Percentiles rank a stretch among this genome's conserved stretches.
Evolutionary conservation across 53 echinoderm and acorn worm species (phyloP).

Genomic region (Luidia sarsii): DNA sequence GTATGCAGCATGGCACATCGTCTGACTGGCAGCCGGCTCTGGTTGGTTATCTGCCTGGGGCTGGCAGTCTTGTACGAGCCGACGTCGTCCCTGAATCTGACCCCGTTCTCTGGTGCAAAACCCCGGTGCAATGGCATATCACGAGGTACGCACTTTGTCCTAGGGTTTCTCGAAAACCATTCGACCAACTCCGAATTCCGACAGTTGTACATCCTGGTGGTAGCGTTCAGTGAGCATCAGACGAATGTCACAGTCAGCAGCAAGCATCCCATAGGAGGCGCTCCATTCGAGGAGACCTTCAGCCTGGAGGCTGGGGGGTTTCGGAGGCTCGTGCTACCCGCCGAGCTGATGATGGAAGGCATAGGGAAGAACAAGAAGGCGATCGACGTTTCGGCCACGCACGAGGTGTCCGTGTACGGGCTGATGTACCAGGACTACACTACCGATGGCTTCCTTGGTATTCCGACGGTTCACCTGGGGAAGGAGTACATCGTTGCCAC

Average conservation of each 20-base stretch:
- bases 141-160: conserved; percentile 52
- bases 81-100: too few species aligned
- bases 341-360: conserved; percentile 24
- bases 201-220: conserved; percentile 47
- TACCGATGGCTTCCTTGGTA: conserved; percentile 69
- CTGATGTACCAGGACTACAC: conserved; percentile 44
- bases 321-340: conserved; percentile 3
- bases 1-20: too few species aligned
- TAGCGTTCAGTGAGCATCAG: conserved; percentile 36
- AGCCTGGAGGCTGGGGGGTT: conserved; percentile 40
- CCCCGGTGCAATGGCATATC: conserved; percentile 50
- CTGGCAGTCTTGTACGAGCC: too few species aligned
- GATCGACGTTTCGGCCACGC: conserved; percentile 42
- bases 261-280: neutral
- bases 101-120: too few species aligned
- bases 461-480: conserved; percentile 57
- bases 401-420: conserved; percentile 65
- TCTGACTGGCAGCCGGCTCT: too few species aligned
- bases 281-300: neutral
- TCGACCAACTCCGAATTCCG: neutral
- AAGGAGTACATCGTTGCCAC: conserved; percentile 56
- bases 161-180: conserved; percentile 40
- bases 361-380: conserved; percentile 50
- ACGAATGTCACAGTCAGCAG: conserved; percentile 47
- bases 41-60: too few species aligned